A percentile compares a stretch with the other conserved stretches of the same genome.
Conservation (phyloP, 2,888 invertebrate genomes). For the Metellina segmentata region DNA sequence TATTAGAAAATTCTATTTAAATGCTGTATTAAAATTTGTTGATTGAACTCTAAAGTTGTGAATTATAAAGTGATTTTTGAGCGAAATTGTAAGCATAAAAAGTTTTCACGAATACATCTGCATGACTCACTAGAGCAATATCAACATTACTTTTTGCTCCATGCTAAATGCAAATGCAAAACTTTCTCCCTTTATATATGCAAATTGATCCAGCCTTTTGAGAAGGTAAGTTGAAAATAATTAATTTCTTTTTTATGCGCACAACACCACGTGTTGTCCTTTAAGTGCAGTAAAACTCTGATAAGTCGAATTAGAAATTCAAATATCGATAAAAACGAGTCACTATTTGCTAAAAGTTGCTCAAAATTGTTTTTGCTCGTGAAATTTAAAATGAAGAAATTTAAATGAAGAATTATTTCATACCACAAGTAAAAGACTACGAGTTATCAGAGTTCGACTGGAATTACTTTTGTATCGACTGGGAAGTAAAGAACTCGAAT, state of each 20-base stretch:
- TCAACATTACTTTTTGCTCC: no score
- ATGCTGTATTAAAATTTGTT: no score
- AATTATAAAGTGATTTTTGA: no score
- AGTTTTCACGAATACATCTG: no score
- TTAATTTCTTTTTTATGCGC: not conserved
- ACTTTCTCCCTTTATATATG: not conserved
- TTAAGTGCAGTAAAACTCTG: constrained; percentile 74
- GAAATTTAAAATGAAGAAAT: not conserved
- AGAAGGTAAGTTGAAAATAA: no score
- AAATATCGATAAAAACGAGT: not conserved
- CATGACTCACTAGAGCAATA: no score
- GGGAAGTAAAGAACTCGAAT: constrained; percentile 38
- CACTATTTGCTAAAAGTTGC: not conserved
- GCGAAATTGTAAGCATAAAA: no score
- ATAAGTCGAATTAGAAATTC: constrained; percentile 70
- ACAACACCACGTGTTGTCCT: constrained; percentile 3
- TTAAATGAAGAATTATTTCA: not conserved
- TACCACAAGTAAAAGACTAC: constrained; percentile 21
- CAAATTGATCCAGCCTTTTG: not conserved
- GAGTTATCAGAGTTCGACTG: constrained; percentile 76
- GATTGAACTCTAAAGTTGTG: no score
- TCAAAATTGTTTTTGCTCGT: not conserved
- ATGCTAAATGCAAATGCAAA: no score
- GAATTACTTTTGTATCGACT: not conserved
- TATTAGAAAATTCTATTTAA: no score